Conservation (phyloP, 2,113 vertebrate species). For the Meleagris gallopavo region DNA sequence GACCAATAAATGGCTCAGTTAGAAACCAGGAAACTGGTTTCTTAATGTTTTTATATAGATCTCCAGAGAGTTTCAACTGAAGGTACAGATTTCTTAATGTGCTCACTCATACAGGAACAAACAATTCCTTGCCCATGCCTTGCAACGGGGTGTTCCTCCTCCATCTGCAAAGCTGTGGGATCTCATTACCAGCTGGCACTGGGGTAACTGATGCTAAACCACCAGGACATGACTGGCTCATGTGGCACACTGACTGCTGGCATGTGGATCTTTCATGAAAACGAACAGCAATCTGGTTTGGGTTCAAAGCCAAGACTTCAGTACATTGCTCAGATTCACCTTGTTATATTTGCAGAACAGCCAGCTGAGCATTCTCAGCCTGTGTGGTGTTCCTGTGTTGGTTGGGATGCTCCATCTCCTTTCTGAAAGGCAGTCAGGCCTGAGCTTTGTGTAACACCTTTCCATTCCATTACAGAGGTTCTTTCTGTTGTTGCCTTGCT, state of each 20-base stretch:
- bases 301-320: background rate
- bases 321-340: background rate
- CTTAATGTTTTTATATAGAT: constrained; percentile 21
- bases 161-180: background rate
- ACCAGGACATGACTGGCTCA: fast-evolving
- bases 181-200: background rate
- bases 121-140: background rate
- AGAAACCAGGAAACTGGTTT: constrained; percentile 30
- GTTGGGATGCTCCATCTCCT: background rate
- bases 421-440: background rate
- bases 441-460: background rate
- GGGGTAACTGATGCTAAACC: background rate
- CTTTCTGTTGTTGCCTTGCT: background rate
- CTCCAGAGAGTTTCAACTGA: constrained; percentile 26
- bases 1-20: constrained; percentile 40
- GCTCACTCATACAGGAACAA: background rate
- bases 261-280: background rate
- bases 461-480: background rate
- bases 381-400: background rate
- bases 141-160: background rate
- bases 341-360: background rate
- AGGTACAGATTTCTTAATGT: background rate
- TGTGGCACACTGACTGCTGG: background rate
- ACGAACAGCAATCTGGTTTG: background rate
- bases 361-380: background rate